Evolutionary conservation across 1,140 invertebrate genomes (phyloP), one percentile per base, ranked within the genome.

Genomic region (Antheraea mylitta): DNA sequence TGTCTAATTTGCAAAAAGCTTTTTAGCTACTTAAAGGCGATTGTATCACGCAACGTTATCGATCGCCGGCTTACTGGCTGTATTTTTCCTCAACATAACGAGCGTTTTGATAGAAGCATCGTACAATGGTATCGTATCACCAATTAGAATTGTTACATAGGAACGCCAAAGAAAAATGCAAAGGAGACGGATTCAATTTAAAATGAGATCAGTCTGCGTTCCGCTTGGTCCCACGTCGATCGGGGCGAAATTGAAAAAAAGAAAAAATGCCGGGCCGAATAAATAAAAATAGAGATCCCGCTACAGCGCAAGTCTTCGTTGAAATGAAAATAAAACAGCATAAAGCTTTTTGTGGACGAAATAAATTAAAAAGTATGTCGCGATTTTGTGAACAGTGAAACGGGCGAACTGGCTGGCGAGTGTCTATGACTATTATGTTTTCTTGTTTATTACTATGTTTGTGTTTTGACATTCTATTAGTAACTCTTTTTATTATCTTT

Each of bases 281-380:
- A 92, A 92, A 92, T 91, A 92, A 92, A 92, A 92, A 92, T 92
- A 92, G 88, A 90, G 86, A 90, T 89, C 84, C 87, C 88, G 89
- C 88, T 90, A 91, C 86, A 87, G 85, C 88, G 87, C 88, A 90
- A 92, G 88, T 92, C 90, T 82, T 83, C 88, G 88, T 92, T 91
- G 90, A 91, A 92, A 92, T 91, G 88, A 80, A 90, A 90, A 92
- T 90, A 92, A 91, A 92, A 89, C 86, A 80, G 81, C 82, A 89
- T 83, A 89, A 89, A 73, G 87, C 85, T 88, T 90, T 91, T 90
- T 92, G 87, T 87, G 87, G 80, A 89, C 90, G 86, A 90, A 92
- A 92, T 92, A 89, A 92, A 92, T 92, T 92, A 90, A 90, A 91
- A 92, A 90, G 85, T 90, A 83, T 83, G 82, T 86, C 82, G 86